These are phyloP conservation scores for Melipona quadrifasciata DNA, from an alignment of 1,140 invertebrate species.

Conservation along the genomic window DNA sequence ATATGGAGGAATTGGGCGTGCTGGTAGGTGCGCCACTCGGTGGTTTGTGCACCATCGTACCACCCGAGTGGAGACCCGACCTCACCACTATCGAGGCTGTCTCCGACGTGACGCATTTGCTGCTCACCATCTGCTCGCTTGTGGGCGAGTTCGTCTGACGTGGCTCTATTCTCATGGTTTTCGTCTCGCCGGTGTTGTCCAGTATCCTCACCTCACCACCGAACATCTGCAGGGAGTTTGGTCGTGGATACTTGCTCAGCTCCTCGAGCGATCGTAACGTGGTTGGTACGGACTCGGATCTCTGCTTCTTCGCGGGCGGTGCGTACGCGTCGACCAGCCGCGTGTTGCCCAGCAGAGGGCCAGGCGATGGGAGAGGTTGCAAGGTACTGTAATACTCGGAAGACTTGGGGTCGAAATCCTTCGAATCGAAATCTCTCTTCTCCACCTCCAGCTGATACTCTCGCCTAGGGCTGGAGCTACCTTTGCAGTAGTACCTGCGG, in stretches of 20 bases:
- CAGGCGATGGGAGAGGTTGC: slow-evolving; percentile 88
- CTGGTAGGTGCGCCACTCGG: slow-evolving; percentile 72
- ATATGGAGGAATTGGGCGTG: slow-evolving; percentile 71
- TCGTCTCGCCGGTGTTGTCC: slow-evolving; percentile 85
- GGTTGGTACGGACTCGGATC: slow-evolving; percentile 80
- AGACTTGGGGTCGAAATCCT: slow-evolving; percentile 74
- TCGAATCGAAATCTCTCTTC: slow-evolving; percentile 76
- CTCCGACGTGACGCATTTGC: slow-evolving; percentile 75
- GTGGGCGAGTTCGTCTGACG: slow-evolving; percentile 78
- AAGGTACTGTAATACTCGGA: slow-evolving; percentile 76
- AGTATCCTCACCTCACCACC: slow-evolving; percentile 90
- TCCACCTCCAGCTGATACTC: slow-evolving; percentile 81
- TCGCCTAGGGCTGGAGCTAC: slow-evolving; percentile 72
- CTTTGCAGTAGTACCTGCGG: slow-evolving; percentile 87
- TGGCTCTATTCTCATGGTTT: slow-evolving; percentile 87
- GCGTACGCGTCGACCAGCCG: slow-evolving; percentile 87
- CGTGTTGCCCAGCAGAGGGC: slow-evolving; percentile 90
- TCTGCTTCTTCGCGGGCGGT: slow-evolving; percentile 82
- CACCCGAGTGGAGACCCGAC: slow-evolving; percentile 88
- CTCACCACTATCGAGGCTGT: slow-evolving; percentile 86
- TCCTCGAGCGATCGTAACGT: slow-evolving; percentile 84
- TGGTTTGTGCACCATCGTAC: slow-evolving; percentile 85
- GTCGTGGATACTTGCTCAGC: slow-evolving; percentile 79
- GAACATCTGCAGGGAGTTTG: slow-evolving; percentile 87
- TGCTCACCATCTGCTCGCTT: slow-evolving; percentile 62